These are phyloP conservation scores for Montipora efflorescens DNA, from an alignment of 64 coral and sea anemone genomes.

Conservation along the genomic window DNA sequence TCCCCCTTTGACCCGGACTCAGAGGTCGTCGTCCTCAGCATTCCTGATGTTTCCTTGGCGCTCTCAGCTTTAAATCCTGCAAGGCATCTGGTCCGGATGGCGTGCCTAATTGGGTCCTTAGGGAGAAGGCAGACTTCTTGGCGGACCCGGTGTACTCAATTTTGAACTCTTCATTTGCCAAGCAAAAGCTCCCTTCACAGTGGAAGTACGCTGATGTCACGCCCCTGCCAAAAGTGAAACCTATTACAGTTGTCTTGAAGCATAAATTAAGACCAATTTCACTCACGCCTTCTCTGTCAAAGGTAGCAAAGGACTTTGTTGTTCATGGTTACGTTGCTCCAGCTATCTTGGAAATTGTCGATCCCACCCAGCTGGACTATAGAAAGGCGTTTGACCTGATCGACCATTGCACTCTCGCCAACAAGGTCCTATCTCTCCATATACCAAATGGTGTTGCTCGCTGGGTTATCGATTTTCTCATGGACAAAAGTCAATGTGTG, in stretches of 20 bases:
- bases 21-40: too few relatives aligned
- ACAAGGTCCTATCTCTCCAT: conserved; percentile 56
- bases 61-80: conserved; percentile 16
- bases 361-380: conserved; percentile 22
- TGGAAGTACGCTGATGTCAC: conserved; percentile 58
- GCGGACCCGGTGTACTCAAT: too few relatives aligned
- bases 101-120: conserved; percentile 15
- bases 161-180: too few relatives aligned
- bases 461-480: conserved; percentile 63
- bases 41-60: too few relatives aligned
- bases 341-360: too few relatives aligned
- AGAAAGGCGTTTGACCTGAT: conserved; percentile 55
- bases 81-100: background rate
- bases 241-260: too few relatives aligned
- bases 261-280: background rate
- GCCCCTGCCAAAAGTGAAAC: too few relatives aligned
- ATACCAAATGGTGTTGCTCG: conserved; percentile 70
- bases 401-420: conserved; percentile 35
- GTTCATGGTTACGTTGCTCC: too few relatives aligned
- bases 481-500: conserved; percentile 56
- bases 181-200: conserved; percentile 24
- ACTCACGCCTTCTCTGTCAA: conserved; percentile 56
- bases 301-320: conserved; percentile 59
- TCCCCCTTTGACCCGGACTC: too few relatives aligned
- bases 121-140: too few relatives aligned